These are phyloP conservation scores for Lophotriccus pileatus DNA, from an alignment of 2,797 vertebrate species.

Conservation along the genomic window DNA sequence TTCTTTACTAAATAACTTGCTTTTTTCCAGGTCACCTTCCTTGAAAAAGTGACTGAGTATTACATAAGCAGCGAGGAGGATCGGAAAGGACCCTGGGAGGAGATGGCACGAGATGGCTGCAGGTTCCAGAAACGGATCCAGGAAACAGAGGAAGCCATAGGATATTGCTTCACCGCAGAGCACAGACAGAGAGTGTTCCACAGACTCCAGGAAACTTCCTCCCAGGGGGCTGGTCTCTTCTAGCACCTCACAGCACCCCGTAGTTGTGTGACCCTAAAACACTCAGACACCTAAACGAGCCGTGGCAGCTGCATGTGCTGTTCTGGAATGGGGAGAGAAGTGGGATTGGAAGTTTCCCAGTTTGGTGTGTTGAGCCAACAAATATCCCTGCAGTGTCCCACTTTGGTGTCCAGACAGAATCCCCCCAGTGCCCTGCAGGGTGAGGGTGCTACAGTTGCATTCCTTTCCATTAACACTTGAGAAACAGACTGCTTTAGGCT, in stretches of 20 bases:
- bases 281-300: background rate
- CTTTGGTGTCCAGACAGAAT: background rate
- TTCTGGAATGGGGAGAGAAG: background rate
- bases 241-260: constrained; percentile 8
- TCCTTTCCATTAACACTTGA: constrained; percentile 18
- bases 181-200: constrained; percentile 76
- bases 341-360: background rate
- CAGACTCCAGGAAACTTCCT: constrained; percentile 61
- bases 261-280: background rate
- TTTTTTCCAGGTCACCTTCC: constrained; percentile 86
- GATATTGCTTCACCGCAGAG: constrained; percentile 82
- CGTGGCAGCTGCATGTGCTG: constrained; percentile 63
- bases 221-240: background rate
- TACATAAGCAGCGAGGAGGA: constrained; percentile 87
- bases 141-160: constrained; percentile 87
- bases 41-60: constrained; percentile 89
- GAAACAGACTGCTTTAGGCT: background rate
- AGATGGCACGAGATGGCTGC: constrained; percentile 88
- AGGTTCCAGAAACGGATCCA: constrained; percentile 89
- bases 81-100: constrained; percentile 90
- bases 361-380: background rate
- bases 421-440: background rate
- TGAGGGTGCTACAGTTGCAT: background rate
- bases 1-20: background rate
- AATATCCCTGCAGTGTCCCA: background rate